Evolutionary conservation across 2,888 invertebrate species (phyloP).

Genomic region (Cheilosia variabilis): DNA sequence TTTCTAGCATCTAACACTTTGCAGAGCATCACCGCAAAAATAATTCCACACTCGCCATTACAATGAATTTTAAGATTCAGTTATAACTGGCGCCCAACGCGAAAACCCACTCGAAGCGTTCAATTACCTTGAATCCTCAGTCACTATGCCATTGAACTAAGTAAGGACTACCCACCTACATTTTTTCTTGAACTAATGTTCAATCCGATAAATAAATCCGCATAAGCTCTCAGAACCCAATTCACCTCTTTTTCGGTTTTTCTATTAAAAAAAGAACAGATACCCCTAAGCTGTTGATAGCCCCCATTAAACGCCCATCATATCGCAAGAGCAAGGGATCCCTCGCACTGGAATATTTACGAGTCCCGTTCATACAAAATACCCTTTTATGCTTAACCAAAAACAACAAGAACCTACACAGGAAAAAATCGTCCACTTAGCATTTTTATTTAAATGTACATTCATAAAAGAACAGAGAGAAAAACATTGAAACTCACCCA

Average conservation of each 20-base stretch:
- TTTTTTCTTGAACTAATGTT: too few relatives aligned
- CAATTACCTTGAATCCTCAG: too few relatives aligned
- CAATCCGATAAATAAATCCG: background rate
- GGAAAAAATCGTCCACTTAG: constrained; percentile 38
- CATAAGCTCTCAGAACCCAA: background rate
- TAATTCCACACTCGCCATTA: too few relatives aligned
- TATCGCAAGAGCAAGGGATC: too few relatives aligned
- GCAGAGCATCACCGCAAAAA: too few relatives aligned
- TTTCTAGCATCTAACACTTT: too few relatives aligned
- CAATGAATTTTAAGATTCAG: too few relatives aligned
- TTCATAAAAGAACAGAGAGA: constrained; percentile 47
- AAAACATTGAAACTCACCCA: constrained; percentile 45
- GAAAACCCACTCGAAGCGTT: too few relatives aligned
- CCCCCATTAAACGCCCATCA: background rate
- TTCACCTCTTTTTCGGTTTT: background rate
- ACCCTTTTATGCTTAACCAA: constrained; percentile 15
- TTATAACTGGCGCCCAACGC: too few relatives aligned
- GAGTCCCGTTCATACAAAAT: constrained; percentile 5
- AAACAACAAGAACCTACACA: constrained; percentile 1
- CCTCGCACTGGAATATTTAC: constrained; percentile 21
- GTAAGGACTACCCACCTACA: too few relatives aligned
- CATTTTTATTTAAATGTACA: constrained; percentile 66
- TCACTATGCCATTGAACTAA: too few relatives aligned
- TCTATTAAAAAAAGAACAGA: background rate
- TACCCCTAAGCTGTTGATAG: constrained; percentile 1